Percentiles rank a stretch among this genome's conserved stretches.
Evolutionary conservation across 1,140 invertebrate species (phyloP).

Genomic region (Dreissena rostriformis): DNA sequence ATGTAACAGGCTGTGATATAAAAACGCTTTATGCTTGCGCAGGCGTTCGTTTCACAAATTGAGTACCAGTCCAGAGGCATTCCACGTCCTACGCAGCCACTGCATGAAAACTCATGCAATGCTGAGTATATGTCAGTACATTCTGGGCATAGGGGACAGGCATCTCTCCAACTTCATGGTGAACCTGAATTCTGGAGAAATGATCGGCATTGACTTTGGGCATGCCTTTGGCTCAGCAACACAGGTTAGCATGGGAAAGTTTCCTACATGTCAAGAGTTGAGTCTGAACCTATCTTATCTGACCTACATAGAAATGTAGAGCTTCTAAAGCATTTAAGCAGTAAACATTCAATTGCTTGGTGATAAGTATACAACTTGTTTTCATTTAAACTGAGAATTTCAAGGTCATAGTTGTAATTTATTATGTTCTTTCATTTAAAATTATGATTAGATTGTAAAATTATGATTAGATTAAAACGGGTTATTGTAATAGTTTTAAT

Average conservation of each 20-base stretch:
- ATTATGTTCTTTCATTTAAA: too few relatives aligned
- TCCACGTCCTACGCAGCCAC: conserved; percentile 74
- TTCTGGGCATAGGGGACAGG: conserved; percentile 88
- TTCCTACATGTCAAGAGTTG: neutral
- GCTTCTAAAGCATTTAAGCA: too few relatives aligned
- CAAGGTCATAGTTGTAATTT: too few relatives aligned
- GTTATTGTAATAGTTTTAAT: too few relatives aligned
- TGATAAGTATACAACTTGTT: too few relatives aligned
- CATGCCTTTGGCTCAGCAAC: conserved; percentile 88
- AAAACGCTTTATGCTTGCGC: neutral
- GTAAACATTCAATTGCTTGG: too few relatives aligned
- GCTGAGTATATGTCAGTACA: conserved; percentile 77
- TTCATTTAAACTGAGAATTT: too few relatives aligned
- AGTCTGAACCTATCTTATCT: too few relatives aligned
- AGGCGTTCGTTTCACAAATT: conserved; percentile 84
- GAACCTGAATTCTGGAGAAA: conserved; percentile 84
- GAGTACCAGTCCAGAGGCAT: conserved; percentile 82
- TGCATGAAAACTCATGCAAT: conserved; percentile 74
- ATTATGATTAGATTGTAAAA: too few relatives aligned
- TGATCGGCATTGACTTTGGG: conserved; percentile 91
- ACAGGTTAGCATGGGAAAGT: conserved; percentile 75
- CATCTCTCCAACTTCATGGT: conserved; percentile 89
- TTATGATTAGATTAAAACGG: too few relatives aligned
- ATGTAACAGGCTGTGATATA: too few relatives aligned
- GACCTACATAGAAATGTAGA: too few relatives aligned